Conservation (phyloP, 2,113 vertebrate species). For the Sterrhoptilus dennistouni region DNA sequence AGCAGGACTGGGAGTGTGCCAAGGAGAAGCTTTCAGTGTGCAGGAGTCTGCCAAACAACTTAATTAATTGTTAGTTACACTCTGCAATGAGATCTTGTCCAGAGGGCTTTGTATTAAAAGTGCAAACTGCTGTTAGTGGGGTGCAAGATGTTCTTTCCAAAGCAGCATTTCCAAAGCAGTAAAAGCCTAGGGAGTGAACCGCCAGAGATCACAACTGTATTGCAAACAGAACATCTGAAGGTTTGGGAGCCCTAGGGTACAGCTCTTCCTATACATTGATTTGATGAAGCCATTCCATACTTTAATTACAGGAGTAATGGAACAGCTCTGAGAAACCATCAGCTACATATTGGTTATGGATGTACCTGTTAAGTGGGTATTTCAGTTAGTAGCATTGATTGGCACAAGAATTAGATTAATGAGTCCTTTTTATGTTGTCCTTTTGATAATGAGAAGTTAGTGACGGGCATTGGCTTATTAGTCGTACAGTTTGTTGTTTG, state of each 20-base stretch:
- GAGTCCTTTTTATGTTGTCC: neutral
- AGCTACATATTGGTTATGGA: neutral
- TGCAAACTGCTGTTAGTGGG: neutral
- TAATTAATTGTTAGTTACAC: constrained; percentile 10
- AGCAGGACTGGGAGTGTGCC: neutral
- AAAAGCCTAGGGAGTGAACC: neutral
- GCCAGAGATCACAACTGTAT: neutral
- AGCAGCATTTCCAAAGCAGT: neutral
- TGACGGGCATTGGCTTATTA: neutral
- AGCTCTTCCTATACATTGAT: neutral
- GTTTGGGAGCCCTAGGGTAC: neutral
- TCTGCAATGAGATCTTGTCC: neutral
- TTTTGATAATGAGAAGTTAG: neutral
- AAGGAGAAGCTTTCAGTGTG: neutral
- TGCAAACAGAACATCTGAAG: neutral
- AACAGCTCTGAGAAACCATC: neutral
- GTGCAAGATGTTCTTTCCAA: neutral
- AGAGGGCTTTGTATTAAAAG: neutral
- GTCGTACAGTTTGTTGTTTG: neutral
- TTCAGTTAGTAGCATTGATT: neutral
- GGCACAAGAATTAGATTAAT: neutral
- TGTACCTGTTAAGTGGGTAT: neutral
- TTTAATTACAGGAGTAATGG: neutral
- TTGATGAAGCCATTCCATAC: neutral
- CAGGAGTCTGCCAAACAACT: neutral